Conservation (phyloP, 2,888 invertebrate species). For the Loripinus fragilis region DNA sequence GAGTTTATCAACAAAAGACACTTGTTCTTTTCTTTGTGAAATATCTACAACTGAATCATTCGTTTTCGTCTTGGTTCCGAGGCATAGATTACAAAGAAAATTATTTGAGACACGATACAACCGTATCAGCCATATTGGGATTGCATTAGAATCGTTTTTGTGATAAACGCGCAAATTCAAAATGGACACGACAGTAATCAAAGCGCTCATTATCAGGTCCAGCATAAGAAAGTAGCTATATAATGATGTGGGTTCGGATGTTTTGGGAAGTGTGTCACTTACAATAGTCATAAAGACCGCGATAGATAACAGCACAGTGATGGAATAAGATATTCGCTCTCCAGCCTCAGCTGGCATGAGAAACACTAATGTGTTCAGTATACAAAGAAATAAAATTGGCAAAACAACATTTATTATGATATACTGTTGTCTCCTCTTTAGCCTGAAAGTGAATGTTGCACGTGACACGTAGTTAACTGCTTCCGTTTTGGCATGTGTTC, state of each 20-base stretch:
- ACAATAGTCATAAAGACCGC: conserved; percentile 34
- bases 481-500: not conserved
- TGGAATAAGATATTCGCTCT: too few species aligned
- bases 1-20: conserved; percentile 3
- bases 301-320: too few species aligned
- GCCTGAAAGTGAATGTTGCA: conserved; percentile 9
- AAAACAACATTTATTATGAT: conserved; percentile 57
- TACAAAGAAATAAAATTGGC: conserved; percentile 5
- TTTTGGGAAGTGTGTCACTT: conserved; percentile 54
- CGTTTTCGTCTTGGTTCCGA: not conserved
- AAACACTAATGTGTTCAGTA: conserved; percentile 45
- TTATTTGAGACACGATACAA: not conserved
- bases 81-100: not conserved
- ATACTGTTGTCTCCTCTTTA: conserved; percentile 51
- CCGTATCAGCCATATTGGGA: not conserved
- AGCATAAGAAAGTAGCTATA: conserved; percentile 11
- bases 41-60: not conserved
- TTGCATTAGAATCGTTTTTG: not conserved
- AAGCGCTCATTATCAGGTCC: conserved; percentile 59
- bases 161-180: not conserved
- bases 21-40: conserved; percentile 17
- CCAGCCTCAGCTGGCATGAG: not conserved
- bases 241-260: conserved; percentile 56
- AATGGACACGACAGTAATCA: conserved; percentile 50
- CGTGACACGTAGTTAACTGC: not conserved